Percentiles rank a stretch among this genome's conserved stretches.
Conservation (phyloP, 2,797 vertebrate genomes). For the Chelmon rostratus region DNA sequence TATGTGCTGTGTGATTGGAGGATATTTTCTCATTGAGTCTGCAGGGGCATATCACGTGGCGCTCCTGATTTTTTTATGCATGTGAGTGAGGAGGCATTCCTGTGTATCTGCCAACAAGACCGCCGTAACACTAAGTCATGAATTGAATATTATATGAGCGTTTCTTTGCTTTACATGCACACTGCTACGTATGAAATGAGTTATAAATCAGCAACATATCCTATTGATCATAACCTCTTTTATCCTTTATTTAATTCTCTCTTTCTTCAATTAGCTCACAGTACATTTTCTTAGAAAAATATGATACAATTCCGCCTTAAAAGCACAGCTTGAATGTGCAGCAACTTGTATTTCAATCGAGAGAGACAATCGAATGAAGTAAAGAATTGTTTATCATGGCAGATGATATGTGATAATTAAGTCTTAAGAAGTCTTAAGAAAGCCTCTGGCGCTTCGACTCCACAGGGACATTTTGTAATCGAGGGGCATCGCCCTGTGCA, state of each 20-base stretch:
- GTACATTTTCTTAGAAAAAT: neutral
- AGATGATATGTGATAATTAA: too few species aligned
- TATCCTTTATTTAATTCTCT: neutral
- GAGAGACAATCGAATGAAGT: too few species aligned
- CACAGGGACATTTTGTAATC: too few species aligned
- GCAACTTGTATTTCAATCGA: neutral
- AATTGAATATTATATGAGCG: neutral
- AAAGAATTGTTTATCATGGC: too few species aligned
- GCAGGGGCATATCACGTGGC: neutral
- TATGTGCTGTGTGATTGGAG: neutral
- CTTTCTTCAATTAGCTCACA: neutral
- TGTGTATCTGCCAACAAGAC: neutral
- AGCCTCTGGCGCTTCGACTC: too few species aligned
- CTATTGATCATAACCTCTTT: neutral
- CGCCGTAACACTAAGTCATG: neutral
- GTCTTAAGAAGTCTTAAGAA: too few species aligned
- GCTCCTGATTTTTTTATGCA: neutral
- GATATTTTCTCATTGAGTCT: neutral
- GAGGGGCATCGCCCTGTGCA: too few species aligned
- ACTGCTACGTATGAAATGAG: neutral
- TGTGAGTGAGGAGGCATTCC: neutral
- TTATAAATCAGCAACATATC: neutral
- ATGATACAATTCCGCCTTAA: neutral
- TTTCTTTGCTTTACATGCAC: neutral
- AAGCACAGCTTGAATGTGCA: conserved; percentile 7